Evolutionary conservation across 1,140 invertebrate species (phyloP).

Genomic region (Melanaphis sacchari): DNA sequence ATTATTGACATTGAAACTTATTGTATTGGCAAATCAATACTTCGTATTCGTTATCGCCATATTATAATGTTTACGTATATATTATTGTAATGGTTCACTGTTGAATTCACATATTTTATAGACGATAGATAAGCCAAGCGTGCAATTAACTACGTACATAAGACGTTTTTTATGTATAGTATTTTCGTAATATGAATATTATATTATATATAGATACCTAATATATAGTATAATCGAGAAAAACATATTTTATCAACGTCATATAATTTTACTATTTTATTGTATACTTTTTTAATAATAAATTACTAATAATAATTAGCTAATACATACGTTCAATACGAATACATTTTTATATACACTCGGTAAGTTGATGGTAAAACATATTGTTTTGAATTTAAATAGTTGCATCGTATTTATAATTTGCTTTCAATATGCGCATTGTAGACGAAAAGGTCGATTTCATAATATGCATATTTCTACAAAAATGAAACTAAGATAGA

Average conservation of each 20-base stretch:
- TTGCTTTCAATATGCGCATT: too few relatives aligned
- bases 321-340: not conserved
- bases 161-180: not conserved
- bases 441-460: too few relatives aligned
- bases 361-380: too few relatives aligned
- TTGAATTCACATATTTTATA: not conserved
- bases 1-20: slow-evolving; percentile 15
- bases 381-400: too few relatives aligned
- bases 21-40: not conserved
- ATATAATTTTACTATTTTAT: not conserved
- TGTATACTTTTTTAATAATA: not conserved
- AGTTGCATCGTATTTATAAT: too few relatives aligned
- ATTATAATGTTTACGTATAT: not conserved
- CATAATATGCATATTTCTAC: not conserved
- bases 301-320: not conserved
- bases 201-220: not conserved
- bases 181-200: not conserved
- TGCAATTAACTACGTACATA: not conserved
- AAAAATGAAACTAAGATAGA: not conserved
- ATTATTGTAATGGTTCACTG: not conserved
- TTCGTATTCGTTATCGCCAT: not conserved
- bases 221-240: not conserved
- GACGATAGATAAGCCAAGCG: not conserved
- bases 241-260: not conserved
- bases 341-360: too few relatives aligned